A percentile compares a stretch with the other conserved stretches of the same genome.
Evolutionary conservation across 1,140 invertebrate species (phyloP).

Genomic region (Prorops nasuta): DNA sequence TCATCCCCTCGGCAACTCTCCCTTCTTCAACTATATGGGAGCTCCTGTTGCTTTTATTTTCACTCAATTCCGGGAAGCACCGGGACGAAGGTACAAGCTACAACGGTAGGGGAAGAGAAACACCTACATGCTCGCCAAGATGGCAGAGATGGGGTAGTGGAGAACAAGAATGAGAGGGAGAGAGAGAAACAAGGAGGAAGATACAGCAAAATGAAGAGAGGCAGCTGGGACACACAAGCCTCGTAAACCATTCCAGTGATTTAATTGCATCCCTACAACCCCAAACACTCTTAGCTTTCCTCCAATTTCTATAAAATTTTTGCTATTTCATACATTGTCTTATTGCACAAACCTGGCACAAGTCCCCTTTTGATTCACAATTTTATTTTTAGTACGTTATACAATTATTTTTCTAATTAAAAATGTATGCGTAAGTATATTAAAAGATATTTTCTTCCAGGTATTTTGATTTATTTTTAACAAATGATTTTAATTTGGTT

Average conservation of each 20-base stretch:
- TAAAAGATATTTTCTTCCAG: too few relatives aligned
- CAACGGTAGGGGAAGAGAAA: constrained; percentile 14
- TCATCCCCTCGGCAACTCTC: constrained; percentile 25
- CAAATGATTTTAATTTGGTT: too few relatives aligned
- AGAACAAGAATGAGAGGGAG: constrained; percentile 5
- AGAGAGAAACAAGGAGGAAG: constrained; percentile 9
- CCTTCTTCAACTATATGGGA: background rate
- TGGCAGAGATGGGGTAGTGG: background rate
- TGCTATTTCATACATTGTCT: too few relatives aligned
- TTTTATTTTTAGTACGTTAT: too few relatives aligned
- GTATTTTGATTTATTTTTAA: too few relatives aligned
- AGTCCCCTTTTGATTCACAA: too few relatives aligned
- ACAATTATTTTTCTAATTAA: too few relatives aligned
- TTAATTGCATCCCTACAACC: constrained; percentile 27
- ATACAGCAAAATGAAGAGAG: constrained; percentile 22
- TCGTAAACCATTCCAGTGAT: constrained; percentile 27
- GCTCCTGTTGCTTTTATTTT: constrained; percentile 33
- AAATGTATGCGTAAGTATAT: too few relatives aligned
- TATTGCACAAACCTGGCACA: too few relatives aligned
- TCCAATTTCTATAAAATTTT: constrained; percentile 22
- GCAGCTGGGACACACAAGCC: constrained; percentile 14
- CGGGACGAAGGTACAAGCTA: constrained; percentile 14
- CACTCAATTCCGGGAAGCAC: constrained; percentile 38
- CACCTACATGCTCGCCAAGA: constrained; percentile 14
- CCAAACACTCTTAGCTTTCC: constrained; percentile 17